Percentiles rank a stretch among this genome's conserved stretches.
These are phyloP conservation scores for Sebastes trivittatus DNA, from an alignment of 2,797 vertebrate genomes.

Conservation along the genomic window DNA sequence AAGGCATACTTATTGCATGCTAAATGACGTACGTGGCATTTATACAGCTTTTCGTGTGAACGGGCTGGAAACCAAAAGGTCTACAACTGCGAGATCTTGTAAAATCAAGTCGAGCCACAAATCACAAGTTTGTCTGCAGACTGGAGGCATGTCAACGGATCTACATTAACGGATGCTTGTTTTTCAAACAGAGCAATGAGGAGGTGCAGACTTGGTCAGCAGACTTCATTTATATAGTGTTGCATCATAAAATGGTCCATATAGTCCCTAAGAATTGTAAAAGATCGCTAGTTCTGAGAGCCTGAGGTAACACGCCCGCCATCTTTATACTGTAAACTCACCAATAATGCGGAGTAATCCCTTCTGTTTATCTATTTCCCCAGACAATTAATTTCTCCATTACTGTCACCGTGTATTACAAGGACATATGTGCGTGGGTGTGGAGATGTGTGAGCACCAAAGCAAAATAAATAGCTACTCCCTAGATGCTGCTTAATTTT, in stretches of 20 bases:
- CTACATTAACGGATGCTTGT: neutral
- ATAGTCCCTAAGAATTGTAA: constrained; percentile 1
- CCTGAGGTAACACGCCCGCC: constrained; percentile 18
- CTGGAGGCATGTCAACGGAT: neutral
- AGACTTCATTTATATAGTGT: neutral
- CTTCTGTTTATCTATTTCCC: constrained; percentile 62
- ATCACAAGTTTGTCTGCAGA: neutral
- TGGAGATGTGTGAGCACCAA: constrained; percentile 40
- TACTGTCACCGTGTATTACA: constrained; percentile 58
- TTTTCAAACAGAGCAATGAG: neutral
- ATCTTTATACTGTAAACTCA: constrained; percentile 48
- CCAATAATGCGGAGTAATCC: constrained; percentile 66
- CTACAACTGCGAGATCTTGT: neutral
- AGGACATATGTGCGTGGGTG: constrained; percentile 64
- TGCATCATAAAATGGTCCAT: constrained; percentile 35
- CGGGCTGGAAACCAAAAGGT: neutral
- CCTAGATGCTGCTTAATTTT: constrained; percentile 57
- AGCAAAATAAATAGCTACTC: constrained; percentile 60
- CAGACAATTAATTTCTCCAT: constrained; percentile 72
- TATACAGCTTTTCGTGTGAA: too few relatives aligned
- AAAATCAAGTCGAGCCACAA: neutral
- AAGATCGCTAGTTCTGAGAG: neutral
- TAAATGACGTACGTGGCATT: fast-evolving
- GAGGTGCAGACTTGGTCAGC: neutral
- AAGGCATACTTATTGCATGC: too few relatives aligned